Evolutionary conservation across 2,113 vertebrate species (phyloP).

Genomic region (Fregata magnificens): DNA sequence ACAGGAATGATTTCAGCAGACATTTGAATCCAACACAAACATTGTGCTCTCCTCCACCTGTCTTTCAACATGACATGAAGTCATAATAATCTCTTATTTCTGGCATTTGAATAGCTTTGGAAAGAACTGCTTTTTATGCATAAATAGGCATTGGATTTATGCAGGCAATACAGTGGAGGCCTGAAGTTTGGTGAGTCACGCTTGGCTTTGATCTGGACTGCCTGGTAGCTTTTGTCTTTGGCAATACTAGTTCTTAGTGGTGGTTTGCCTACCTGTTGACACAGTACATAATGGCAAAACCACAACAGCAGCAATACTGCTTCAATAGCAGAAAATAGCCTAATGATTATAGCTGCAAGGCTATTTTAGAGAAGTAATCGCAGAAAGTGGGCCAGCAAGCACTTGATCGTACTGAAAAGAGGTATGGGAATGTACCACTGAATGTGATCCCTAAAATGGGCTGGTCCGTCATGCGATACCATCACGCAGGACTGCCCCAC

Average conservation of each 20-base stretch:
- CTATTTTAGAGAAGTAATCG: background rate
- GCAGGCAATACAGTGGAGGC: background rate
- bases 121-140: slow-evolving; percentile 15
- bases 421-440: background rate
- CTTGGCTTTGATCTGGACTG: background rate
- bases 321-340: background rate
- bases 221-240: background rate
- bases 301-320: background rate
- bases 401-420: background rate
- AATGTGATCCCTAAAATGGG: background rate
- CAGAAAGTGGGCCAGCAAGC: background rate
- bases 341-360: background rate
- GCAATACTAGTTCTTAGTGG: background rate
- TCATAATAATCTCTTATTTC: slow-evolving; percentile 60
- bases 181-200: background rate
- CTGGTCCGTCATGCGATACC: fast-evolving
- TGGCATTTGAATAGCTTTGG: slow-evolving; percentile 41
- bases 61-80: slow-evolving; percentile 62
- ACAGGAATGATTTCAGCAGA: slow-evolving; percentile 56
- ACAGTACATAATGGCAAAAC: background rate
- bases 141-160: slow-evolving; percentile 5
- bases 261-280: background rate
- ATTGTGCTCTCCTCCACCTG: slow-evolving; percentile 55
- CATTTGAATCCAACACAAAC: slow-evolving; percentile 59
- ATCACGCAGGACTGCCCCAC: background rate